phyloP scores from a whole-genome alignment of 1,140 invertebrate genomes.

The Pachypsylla venusta region DNA sequence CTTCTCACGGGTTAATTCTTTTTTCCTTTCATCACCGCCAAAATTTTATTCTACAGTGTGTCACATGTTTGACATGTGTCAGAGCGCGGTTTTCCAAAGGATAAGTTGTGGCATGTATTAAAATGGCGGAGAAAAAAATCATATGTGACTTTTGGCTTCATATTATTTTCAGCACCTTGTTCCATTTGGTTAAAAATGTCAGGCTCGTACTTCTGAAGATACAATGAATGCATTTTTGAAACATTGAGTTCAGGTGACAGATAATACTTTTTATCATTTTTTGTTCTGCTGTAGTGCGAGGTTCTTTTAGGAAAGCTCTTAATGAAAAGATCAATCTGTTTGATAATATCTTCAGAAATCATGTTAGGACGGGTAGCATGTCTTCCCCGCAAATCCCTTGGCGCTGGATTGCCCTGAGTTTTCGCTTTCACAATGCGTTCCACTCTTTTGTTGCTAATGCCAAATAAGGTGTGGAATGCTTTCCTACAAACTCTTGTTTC shows the following conservation, averaged over 20 bases:
- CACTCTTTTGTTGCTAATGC: background rate
- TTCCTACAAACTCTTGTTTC: background rate
- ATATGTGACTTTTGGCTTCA: background rate
- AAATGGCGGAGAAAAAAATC: background rate
- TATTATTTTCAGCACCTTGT: background rate
- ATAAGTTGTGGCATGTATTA: background rate
- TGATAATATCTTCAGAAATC: background rate
- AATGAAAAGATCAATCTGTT: background rate
- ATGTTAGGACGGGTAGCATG: background rate
- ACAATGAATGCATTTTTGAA: conserved; percentile 5
- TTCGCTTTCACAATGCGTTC: background rate
- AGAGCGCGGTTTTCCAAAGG: background rate
- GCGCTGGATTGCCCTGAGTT: background rate
- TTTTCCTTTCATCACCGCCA: background rate
- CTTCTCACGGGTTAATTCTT: background rate
- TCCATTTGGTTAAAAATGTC: background rate
- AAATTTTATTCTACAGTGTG: background rate
- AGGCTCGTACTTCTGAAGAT: background rate
- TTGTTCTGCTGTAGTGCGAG: background rate
- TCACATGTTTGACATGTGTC: background rate
- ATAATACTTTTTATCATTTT: conserved; percentile 1
- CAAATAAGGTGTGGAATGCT: background rate
- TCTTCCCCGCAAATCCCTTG: background rate
- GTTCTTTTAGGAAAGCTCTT: background rate
- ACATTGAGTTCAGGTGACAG: conserved; percentile 11